A percentile compares a stretch with the other conserved stretches of the same genome.
Conservation (phyloP, 2,888 invertebrate genomes). For the Unio delphinus region DNA sequence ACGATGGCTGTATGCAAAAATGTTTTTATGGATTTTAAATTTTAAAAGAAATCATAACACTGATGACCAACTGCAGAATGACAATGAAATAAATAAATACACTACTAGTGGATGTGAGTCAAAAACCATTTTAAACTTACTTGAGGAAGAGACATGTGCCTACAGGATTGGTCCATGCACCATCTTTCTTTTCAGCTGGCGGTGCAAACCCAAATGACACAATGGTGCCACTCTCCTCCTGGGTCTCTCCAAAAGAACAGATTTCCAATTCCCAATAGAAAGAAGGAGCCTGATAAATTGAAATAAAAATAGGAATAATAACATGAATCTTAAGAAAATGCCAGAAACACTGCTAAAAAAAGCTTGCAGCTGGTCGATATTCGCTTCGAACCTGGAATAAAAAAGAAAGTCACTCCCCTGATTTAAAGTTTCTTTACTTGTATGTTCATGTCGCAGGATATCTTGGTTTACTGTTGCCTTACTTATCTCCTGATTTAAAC, state of each 20-base stretch:
- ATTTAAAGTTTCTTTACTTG: too few relatives aligned
- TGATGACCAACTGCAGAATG: background rate
- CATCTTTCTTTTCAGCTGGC: conserved; percentile 69
- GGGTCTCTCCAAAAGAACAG: conserved; percentile 66
- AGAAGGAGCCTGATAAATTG: conserved; percentile 61
- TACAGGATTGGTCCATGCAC: conserved; percentile 70
- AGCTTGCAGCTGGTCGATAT: too few relatives aligned
- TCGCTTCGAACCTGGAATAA: too few relatives aligned
- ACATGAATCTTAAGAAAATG: background rate
- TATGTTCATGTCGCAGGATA: too few relatives aligned
- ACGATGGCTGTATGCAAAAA: too few relatives aligned
- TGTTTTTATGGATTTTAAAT: too few relatives aligned
- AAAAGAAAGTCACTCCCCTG: too few relatives aligned
- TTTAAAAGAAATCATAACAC: too few relatives aligned
- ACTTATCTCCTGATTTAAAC: too few relatives aligned
- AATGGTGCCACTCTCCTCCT: conserved; percentile 67
- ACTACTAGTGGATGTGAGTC: too few relatives aligned
- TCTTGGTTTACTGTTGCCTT: too few relatives aligned
- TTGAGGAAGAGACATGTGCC: conserved; percentile 69
- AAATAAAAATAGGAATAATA: background rate
- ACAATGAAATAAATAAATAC: too few relatives aligned
- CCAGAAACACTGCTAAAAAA: background rate
- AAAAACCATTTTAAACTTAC: conserved; percentile 40
- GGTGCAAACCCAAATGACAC: conserved; percentile 71
- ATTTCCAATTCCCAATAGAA: conserved; percentile 71